A percentile compares a stretch with the other conserved stretches of the same genome.
These are phyloP conservation scores for Enteromius viviparus DNA, from an alignment of 2,797 vertebrate species.

Conservation along the genomic window DNA sequence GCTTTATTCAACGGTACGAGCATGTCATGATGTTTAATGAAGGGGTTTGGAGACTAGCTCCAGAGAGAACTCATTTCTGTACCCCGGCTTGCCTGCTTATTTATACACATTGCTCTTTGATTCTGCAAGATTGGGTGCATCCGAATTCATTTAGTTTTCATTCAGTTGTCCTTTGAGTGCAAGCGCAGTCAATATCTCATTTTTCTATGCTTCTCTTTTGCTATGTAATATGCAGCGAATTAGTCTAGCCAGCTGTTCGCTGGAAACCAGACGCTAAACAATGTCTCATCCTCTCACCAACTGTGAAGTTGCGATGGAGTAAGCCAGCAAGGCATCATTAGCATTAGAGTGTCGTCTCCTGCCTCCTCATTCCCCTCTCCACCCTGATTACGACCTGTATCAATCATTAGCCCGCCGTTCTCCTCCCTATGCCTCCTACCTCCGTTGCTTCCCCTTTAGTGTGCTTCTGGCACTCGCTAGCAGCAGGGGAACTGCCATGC, in stretches of 20 bases:
- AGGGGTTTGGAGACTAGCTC: conserved; percentile 40
- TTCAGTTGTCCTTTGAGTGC: conserved; percentile 43
- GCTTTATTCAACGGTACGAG: conserved; percentile 44
- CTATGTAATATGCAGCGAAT: conserved; percentile 17
- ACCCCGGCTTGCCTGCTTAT: conserved; percentile 14
- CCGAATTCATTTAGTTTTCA: conserved; percentile 42
- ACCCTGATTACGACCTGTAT: conserved; percentile 49
- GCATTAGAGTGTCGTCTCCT: conserved; percentile 30
- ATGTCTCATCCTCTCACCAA: conserved; percentile 39
- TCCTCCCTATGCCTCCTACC: conserved; percentile 29
- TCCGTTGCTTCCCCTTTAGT: conserved; percentile 9
- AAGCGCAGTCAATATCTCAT: conserved; percentile 37
- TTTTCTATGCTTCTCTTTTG: conserved; percentile 29
- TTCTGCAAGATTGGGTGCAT: conserved; percentile 41
- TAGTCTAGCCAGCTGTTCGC: conserved; percentile 37
- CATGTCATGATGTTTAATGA: conserved; percentile 48
- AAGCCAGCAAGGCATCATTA: conserved; percentile 41
- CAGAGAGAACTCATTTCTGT: conserved; percentile 35
- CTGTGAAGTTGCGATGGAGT: conserved; percentile 32
- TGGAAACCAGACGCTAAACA: conserved; percentile 25
- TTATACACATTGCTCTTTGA: conserved; percentile 42
- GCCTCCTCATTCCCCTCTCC: conserved; percentile 31
- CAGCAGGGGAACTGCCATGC: conserved; percentile 47
- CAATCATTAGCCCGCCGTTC: conserved; percentile 40
- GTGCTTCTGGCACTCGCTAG: conserved; percentile 27